Percentiles rank a stretch among this genome's conserved stretches.
Conservation (phyloP, 2,797 vertebrate genomes). For the Sternarchorhynchus goeldii region DNA sequence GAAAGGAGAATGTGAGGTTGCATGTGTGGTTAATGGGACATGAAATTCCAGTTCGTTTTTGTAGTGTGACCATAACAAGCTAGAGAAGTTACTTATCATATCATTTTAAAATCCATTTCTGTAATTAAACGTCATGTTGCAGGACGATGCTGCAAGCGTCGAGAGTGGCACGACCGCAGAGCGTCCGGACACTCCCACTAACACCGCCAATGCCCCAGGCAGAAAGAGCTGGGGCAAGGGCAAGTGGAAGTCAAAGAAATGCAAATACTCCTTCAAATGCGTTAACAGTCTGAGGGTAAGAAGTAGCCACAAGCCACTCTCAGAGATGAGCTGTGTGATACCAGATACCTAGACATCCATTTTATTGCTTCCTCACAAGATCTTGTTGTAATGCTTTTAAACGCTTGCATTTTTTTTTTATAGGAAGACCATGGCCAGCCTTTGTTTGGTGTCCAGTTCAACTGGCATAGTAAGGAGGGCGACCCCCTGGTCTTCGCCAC, state of each 20-base stretch:
- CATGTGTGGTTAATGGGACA: too few species aligned
- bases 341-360: too few species aligned
- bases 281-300: conserved; percentile 96
- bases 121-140: neutral
- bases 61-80: too few species aligned
- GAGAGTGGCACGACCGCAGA: conserved; percentile 94
- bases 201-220: conserved; percentile 92
- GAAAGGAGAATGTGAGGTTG: too few species aligned
- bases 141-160: conserved; percentile 95
- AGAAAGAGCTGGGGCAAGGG: conserved; percentile 98
- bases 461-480: conserved; percentile 99
- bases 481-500: conserved; percentile 98
- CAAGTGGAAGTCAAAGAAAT: conserved; percentile 99
- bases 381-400: neutral
- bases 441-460: conserved; percentile 97
- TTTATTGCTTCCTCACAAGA: too few species aligned
- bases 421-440: conserved; percentile 98
- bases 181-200: conserved; percentile 94
- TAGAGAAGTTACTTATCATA: too few species aligned
- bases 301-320: neutral
- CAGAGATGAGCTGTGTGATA: too few species aligned
- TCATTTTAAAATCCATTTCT: neutral
- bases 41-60: too few species aligned
- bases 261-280: conserved; percentile 98
- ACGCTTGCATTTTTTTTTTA: conserved; percentile 7